phyloP scores from a whole-genome alignment of 2,113 vertebrate species.

The Pituophis catenifer region DNA sequence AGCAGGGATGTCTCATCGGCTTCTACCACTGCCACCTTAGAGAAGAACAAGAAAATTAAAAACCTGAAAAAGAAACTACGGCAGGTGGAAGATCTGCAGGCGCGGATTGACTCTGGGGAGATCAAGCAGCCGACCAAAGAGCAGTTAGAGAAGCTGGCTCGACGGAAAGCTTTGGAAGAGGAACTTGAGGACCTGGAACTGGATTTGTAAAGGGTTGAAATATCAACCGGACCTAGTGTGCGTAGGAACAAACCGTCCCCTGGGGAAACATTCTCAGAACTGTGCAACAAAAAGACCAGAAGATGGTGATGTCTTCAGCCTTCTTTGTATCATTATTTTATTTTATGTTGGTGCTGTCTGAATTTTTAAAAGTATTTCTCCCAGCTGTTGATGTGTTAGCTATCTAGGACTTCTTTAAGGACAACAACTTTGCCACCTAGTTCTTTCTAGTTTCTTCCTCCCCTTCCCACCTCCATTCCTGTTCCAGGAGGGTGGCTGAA shows the following conservation, averaged over 20 bases:
- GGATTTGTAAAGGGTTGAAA: slow-evolving; percentile 70
- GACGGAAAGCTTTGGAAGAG: slow-evolving; percentile 74
- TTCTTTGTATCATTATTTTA: slow-evolving; percentile 29
- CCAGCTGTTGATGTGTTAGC: slow-evolving; percentile 42
- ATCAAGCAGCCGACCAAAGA: slow-evolving; percentile 82
- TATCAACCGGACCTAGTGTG: slow-evolving; percentile 37
- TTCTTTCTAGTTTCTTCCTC: slow-evolving; percentile 42
- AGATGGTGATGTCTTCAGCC: slow-evolving; percentile 37
- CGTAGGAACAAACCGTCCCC: slow-evolving; percentile 48
- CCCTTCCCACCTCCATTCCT: slow-evolving; percentile 29
- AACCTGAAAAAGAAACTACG: slow-evolving; percentile 90
- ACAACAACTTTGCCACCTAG: slow-evolving; percentile 21
- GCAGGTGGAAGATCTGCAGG: slow-evolving; percentile 88
- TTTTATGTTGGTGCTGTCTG: slow-evolving; percentile 28
- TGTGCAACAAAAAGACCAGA: slow-evolving; percentile 27
- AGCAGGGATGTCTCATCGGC: slow-evolving; percentile 28
- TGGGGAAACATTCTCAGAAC: slow-evolving; percentile 29
- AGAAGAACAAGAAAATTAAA: slow-evolving; percentile 86
- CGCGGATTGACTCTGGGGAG: slow-evolving; percentile 84
- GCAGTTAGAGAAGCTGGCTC: slow-evolving; percentile 87
- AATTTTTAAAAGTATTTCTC: slow-evolving; percentile 40
- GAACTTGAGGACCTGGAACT: slow-evolving; percentile 81
- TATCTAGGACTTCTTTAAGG: slow-evolving; percentile 25
- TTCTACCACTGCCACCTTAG: slow-evolving; percentile 31
- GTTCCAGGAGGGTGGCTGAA: slow-evolving; percentile 41